A percentile compares a stretch with the other conserved stretches of the same genome.
Evolutionary conservation across 2,888 invertebrate genomes (phyloP).

Genomic region (Dynastes hyllus): DNA sequence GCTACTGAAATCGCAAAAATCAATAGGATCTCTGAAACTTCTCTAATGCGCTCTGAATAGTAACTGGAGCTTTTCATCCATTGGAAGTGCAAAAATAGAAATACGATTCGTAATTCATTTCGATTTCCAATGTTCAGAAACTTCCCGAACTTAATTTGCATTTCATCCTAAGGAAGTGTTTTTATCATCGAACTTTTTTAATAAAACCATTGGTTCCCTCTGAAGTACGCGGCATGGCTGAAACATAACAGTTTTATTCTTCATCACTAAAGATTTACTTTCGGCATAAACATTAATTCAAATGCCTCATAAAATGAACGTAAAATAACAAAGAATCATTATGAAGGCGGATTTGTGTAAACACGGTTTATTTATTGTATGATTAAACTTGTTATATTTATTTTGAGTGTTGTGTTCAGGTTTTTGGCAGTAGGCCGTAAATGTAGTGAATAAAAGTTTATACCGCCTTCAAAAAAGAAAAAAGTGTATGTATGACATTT

Average conservation of each 20-base stretch:
- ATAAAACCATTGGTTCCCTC: constrained; percentile 31
- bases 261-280: constrained; percentile 44
- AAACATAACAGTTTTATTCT: constrained; percentile 47
- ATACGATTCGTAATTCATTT: constrained; percentile 29
- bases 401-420: constrained; percentile 33
- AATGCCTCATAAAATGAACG: constrained; percentile 42
- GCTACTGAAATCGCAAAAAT: too few relatives aligned
- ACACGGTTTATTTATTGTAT: constrained; percentile 47
- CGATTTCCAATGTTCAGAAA: constrained; percentile 24
- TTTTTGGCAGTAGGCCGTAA: constrained; percentile 39
- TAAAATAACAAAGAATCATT: constrained; percentile 46
- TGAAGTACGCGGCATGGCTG: constrained; percentile 36
- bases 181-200: constrained; percentile 48
- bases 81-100: constrained; percentile 24
- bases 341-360: constrained; percentile 44
- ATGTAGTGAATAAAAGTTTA: constrained; percentile 42
- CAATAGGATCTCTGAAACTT: too few relatives aligned
- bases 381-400: constrained; percentile 48
- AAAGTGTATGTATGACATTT: constrained; percentile 19
- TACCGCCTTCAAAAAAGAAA: constrained; percentile 21
- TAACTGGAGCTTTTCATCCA: neutral
- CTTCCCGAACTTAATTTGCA: constrained; percentile 35
- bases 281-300: constrained; percentile 46
- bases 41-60: neutral
- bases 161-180: constrained; percentile 37